Evolutionary conservation across 92 coral and sea anemone genomes (phyloP).

Genomic region (Blastomussa wellsi): DNA sequence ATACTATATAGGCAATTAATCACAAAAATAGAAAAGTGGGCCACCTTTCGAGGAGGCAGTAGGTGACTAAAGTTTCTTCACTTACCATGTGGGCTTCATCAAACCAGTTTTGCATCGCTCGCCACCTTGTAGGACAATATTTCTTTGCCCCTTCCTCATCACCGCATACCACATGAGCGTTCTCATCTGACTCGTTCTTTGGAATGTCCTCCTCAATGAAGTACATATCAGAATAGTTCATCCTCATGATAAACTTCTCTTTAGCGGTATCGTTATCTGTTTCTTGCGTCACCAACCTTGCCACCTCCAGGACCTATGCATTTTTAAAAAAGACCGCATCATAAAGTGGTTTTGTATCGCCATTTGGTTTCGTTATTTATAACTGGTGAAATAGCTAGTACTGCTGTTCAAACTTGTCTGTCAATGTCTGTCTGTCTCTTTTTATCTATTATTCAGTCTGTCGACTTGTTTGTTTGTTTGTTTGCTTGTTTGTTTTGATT

Average conservation of each 20-base stretch:
- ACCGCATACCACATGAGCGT: constrained; percentile 81
- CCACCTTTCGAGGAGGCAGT: background rate
- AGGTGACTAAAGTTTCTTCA: background rate
- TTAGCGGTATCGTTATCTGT: constrained; percentile 69
- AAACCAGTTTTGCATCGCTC: constrained; percentile 76
- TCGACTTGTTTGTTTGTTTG: too few species aligned
- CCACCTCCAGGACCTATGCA: constrained; percentile 69
- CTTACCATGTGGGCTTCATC: constrained; percentile 68
- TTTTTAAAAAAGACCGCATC: too few species aligned
- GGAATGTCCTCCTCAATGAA: constrained; percentile 79
- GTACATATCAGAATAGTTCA: constrained; percentile 72
- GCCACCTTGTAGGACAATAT: constrained; percentile 88
- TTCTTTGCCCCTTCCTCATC: constrained; percentile 80
- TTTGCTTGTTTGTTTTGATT: too few species aligned
- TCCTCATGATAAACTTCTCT: constrained; percentile 45
- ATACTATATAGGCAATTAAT: background rate
- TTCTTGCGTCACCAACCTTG: constrained; percentile 72
- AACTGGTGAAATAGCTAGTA: background rate
- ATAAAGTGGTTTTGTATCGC: too few species aligned
- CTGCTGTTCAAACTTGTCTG: too few species aligned
- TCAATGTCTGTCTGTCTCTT: too few species aligned
- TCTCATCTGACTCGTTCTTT: constrained; percentile 80
- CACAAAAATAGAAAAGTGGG: background rate
- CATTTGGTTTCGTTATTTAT: too few species aligned
- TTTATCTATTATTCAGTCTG: too few species aligned